phyloP scores from a whole-genome alignment of 2,797 vertebrate genomes.

The Pelochelys cantorii region DNA sequence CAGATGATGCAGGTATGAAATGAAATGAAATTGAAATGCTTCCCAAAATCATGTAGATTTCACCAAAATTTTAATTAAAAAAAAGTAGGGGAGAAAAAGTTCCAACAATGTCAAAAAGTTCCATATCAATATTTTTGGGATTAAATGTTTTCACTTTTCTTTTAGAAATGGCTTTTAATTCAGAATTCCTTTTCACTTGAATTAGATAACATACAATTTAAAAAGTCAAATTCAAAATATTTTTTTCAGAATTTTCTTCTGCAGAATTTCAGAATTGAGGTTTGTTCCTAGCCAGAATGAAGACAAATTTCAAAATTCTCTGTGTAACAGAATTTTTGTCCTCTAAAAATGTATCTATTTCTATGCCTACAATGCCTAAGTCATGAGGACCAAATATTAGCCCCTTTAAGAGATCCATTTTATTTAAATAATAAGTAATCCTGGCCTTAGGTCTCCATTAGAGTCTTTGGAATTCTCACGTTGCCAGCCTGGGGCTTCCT shows the following conservation, averaged over 20 bases:
- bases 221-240: too few relatives aligned
- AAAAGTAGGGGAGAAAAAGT: slow-evolving; percentile 39
- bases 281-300: slow-evolving; percentile 60
- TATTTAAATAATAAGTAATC: background rate
- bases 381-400: background rate
- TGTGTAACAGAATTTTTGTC: background rate
- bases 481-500: background rate
- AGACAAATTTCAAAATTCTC: slow-evolving; percentile 52
- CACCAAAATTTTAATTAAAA: background rate
- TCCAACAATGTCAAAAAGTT: slow-evolving; percentile 52
- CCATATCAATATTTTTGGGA: slow-evolving; percentile 62
- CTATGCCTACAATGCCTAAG: background rate
- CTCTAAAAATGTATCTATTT: background rate
- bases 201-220: too few relatives aligned
- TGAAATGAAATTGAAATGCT: too few relatives aligned
- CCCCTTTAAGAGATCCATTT: background rate
- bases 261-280: slow-evolving; percentile 54
- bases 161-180: slow-evolving; percentile 72
- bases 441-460: background rate
- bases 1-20: too few relatives aligned
- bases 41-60: too few relatives aligned
- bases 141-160: slow-evolving; percentile 67
- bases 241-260: background rate
- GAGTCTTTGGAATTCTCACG: background rate
- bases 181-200: slow-evolving; percentile 45